These are phyloP conservation scores for Opisthograptis luteolata DNA, from an alignment of 2,888 invertebrate genomes.

Conservation along the genomic window DNA sequence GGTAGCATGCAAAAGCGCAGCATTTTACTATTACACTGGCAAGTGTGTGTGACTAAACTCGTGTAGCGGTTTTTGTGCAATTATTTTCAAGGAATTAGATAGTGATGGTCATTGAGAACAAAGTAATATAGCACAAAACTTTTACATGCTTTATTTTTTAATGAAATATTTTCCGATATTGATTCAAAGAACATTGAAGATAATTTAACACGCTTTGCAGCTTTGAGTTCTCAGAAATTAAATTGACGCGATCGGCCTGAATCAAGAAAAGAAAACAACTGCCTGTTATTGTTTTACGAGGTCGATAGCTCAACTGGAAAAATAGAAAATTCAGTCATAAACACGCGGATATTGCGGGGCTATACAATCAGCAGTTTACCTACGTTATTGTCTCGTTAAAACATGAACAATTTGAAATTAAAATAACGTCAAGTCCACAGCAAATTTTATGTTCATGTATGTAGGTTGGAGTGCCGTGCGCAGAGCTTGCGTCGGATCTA, in stretches of 20 bases:
- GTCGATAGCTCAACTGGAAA: slow-evolving; percentile 6
- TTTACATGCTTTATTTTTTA: too few relatives aligned
- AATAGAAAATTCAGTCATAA: slow-evolving; percentile 12
- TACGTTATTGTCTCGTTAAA: slow-evolving; percentile 35
- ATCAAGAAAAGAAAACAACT: not conserved
- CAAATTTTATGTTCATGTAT: slow-evolving; percentile 72
- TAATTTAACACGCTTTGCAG: too few relatives aligned
- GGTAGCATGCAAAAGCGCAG: not conserved
- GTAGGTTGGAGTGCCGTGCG: slow-evolving; percentile 80
- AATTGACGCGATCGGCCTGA: not conserved
- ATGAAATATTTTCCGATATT: too few relatives aligned
- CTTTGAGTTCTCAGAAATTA: too few relatives aligned
- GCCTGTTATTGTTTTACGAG: slow-evolving; percentile 11
- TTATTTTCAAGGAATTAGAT: too few relatives aligned
- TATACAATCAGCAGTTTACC: slow-evolving; percentile 20
- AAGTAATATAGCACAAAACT: too few relatives aligned
- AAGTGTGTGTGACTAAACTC: too few relatives aligned
- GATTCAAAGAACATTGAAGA: too few relatives aligned
- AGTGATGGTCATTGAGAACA: too few relatives aligned
- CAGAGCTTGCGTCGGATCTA: slow-evolving; percentile 66
- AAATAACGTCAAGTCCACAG: slow-evolving; percentile 62
- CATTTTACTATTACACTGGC: not conserved
- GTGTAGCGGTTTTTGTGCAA: too few relatives aligned
- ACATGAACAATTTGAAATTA: slow-evolving; percentile 54
- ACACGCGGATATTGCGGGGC: slow-evolving; percentile 19